A percentile compares a stretch with the other conserved stretches of the same genome.
phyloP scores from a whole-genome alignment of 2,888 invertebrate genomes.

The Anticlea derivata region DNA sequence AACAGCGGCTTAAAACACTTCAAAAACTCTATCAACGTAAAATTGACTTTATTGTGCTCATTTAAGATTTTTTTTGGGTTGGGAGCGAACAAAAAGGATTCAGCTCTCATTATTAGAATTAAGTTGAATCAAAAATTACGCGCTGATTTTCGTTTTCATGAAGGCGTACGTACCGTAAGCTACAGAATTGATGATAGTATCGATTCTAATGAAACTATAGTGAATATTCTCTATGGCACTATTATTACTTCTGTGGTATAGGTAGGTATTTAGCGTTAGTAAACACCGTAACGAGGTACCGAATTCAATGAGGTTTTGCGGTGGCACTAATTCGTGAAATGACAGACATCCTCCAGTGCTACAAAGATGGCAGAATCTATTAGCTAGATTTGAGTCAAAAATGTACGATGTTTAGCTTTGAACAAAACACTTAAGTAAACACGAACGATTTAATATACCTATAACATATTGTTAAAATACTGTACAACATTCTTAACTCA shows the following conservation, averaged over 20 bases:
- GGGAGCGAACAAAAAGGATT: too few species aligned
- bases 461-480: too few species aligned
- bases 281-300: constrained; percentile 30
- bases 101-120: too few species aligned
- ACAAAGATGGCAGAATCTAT: neutral
- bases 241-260: constrained; percentile 1
- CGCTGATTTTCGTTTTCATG: too few species aligned
- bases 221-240: neutral
- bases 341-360: constrained; percentile 18
- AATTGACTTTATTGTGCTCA: neutral
- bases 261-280: constrained; percentile 23
- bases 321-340: constrained; percentile 34
- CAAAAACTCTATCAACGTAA: neutral
- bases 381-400: too few species aligned
- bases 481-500: too few species aligned
- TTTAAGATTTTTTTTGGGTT: neutral
- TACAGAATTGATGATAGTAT: too few species aligned
- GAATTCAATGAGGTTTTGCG: constrained; percentile 42
- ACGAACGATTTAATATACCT: too few species aligned
- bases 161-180: too few species aligned
- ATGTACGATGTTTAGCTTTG: too few species aligned
- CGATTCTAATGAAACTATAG: neutral
- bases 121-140: too few species aligned
- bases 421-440: too few species aligned
- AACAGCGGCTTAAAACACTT: constrained; percentile 22